Evolutionary conservation across 2,888 invertebrate species (phyloP), one percentile per base, ranked within the genome.

Genomic region (Drosophila ustulata): DNA sequence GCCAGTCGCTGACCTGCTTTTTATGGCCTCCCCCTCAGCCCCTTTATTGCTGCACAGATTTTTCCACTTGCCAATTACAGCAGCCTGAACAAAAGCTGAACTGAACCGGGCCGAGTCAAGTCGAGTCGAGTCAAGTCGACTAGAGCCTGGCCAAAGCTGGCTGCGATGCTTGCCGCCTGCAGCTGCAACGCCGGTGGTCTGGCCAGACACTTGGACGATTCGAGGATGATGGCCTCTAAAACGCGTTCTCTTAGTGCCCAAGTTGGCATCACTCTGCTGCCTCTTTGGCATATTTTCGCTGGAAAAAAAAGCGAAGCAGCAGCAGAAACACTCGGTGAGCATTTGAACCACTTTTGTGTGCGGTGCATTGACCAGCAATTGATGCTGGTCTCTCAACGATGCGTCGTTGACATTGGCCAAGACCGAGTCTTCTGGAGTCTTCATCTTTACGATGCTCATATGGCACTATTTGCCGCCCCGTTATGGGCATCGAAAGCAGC

Each of bases 61-160:
- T 80, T 84, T 80, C 83, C 83, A 85, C 83, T 80, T 85, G 84
- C 84, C 84, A 86, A 84, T 84, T 85, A 85, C 66, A 74, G 77
- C 61, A 66, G 57, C 55, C 62, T 43, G 73, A 66, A 50, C 41
- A n/a, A 13, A 13, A 50, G 43, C 18, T 47, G 7, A 47, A 49
- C 46, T 47, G n/a, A 55, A 50, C 43, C n/a, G 30, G 26, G 34
- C 18, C 50, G 47, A 75, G 61, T 32, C 71, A 32, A 61, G 63
- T 51, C 71, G 56, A 56, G 37, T 57, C 47, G 56, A 56, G 37
- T 57, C 47, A 26, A 46, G 34, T 30, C 56, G 37, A n/a, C 37
- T 4, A 59, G 32, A 30, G 53, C 62, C 58, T 6, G 4, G 34
- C 4, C 11, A 34, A 11, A 34, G 37, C n/a, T 37, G 37, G 45